Base-by-base conservation (phyloP, 1,140 invertebrate species). In the Diplogasteroides magnus region DNA sequence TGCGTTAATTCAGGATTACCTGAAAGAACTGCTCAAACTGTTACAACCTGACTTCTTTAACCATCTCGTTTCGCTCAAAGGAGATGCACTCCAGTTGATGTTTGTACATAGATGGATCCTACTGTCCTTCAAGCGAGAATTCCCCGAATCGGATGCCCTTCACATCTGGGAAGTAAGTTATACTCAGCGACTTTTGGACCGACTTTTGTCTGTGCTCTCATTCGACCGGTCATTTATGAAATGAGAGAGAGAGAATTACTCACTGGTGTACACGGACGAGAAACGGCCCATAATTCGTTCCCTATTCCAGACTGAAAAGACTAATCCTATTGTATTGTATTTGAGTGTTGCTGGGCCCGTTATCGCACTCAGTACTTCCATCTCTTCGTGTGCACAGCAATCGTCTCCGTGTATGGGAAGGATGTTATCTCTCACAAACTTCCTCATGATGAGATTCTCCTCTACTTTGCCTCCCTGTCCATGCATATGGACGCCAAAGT, bases 401-500 rank as follows among this genome's bases (percentile, higher is more conserved):
- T 94, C 74, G 90, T 95, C 62, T 89, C 90, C 61, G 90, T 94
- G 63, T 96, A 95, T 81, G 91, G 91, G 19, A 91, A 93, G 77
- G 86, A 87, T 77, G 91, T 94, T 32, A 90, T 94, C 71, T 89
- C 91, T 19, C 92, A 94, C 84, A 88, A 91, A 76, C 84, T 95
- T 6, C 88, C 91, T 73, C 90, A 92, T 23, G 93, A 96, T 83
- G 93, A 96, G 83, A 94, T 94, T 89, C 84, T 96, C 26, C 84
- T 95, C 23, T 91, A 95, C 83, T 97, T 97, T 82, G 94, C 92
- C 79, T 94, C 91, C 19, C 85, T 96, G 37, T 91, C 93, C 27
- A 93, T 93, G 90, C 94, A 94, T 80, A 96, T 97, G 93, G 92
- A 94, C 83, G 93, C 91, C 0, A 88, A 90, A 56, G 83, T 94